Evolutionary conservation across 2,888 invertebrate genomes (phyloP).

Genomic region (Heterodera filipjevi): DNA sequence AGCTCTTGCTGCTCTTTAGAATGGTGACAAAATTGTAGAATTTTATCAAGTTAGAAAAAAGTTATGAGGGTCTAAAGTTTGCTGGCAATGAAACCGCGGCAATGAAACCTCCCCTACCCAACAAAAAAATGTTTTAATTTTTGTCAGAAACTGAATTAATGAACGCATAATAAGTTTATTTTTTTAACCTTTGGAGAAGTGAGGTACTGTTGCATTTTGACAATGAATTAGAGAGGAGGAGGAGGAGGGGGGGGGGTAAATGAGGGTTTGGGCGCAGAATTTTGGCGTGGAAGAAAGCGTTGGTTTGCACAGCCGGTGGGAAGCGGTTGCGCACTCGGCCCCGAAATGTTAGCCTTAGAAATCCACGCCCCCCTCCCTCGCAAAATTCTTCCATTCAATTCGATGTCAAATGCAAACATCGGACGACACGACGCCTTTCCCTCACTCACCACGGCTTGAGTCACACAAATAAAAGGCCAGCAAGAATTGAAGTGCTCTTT

Average conservation of each 20-base stretch:
- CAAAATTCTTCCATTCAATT: not conserved
- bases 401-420: not conserved
- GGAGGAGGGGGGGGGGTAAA: too few relatives aligned
- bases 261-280: not conserved
- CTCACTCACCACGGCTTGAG: not conserved
- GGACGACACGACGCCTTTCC: not conserved
- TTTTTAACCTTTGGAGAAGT: not conserved
- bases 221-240: slow-evolving; percentile 17
- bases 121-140: not conserved
- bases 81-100: too few relatives aligned
- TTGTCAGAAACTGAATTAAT: not conserved
- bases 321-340: not conserved
- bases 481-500: not conserved
- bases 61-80: too few relatives aligned
- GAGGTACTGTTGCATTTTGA: not conserved
- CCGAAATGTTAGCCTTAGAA: not conserved
- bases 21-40: too few relatives aligned
- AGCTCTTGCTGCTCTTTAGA: too few relatives aligned
- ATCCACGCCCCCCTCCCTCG: not conserved
- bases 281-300: not conserved
- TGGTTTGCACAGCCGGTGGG: not conserved
- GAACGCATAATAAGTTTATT: too few relatives aligned
- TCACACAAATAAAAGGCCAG: not conserved
- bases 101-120: too few relatives aligned
- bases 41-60: too few relatives aligned